phyloP scores from a whole-genome alignment of 2,113 vertebrate genomes.

The Rhinolophus sinicus region DNA sequence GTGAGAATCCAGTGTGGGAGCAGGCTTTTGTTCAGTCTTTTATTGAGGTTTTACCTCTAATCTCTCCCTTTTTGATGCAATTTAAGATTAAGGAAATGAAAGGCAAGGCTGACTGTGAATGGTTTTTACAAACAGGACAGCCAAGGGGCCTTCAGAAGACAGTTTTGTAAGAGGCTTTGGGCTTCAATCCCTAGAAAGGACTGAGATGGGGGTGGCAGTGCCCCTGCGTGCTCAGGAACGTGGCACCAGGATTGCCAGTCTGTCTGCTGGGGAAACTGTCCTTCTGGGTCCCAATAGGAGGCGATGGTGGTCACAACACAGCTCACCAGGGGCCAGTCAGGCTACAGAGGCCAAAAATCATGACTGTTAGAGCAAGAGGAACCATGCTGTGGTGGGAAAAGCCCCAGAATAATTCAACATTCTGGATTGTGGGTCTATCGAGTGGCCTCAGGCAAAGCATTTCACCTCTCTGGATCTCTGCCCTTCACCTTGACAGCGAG shows the following conservation, averaged over 20 bases:
- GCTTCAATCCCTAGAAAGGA: constrained; percentile 42
- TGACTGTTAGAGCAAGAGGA: fast-evolving
- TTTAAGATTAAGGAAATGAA: constrained; percentile 90
- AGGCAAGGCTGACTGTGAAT: constrained; percentile 82
- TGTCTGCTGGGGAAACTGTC: neutral
- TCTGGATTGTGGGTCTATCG: neutral
- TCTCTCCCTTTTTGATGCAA: constrained; percentile 89
- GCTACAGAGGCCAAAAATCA: neutral
- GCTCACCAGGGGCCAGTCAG: neutral
- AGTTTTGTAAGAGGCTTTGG: constrained; percentile 80
- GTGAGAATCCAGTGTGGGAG: constrained; percentile 83
- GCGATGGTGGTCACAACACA: neutral
- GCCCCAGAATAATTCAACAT: neutral
- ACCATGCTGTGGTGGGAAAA: neutral
- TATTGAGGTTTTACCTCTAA: constrained; percentile 90
- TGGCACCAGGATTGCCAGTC: fast-evolving
- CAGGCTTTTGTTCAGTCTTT: constrained; percentile 86
- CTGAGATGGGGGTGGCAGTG: neutral
- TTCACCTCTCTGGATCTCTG: neutral
- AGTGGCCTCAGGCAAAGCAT: neutral
- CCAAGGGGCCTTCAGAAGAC: constrained; percentile 76
- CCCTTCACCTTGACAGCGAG: neutral
- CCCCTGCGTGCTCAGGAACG: neutral
- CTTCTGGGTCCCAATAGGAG: neutral
- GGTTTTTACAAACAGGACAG: constrained; percentile 85